Conservation (phyloP, 2,797 vertebrate genomes). For the Gymnothorax javanicus region DNA sequence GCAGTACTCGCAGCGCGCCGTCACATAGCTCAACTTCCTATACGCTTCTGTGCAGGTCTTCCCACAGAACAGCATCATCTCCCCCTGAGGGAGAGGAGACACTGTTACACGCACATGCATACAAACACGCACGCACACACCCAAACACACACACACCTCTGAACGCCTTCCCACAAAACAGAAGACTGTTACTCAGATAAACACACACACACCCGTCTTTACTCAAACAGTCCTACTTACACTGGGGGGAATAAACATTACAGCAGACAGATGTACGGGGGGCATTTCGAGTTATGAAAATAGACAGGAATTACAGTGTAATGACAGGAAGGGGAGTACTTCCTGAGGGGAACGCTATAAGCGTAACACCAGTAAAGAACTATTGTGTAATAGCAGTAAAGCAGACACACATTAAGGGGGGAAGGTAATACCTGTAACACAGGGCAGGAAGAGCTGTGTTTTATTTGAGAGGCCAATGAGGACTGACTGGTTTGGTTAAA, state of each 20-base stretch:
- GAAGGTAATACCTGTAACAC: neutral
- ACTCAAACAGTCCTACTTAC: neutral
- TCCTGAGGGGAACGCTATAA: neutral
- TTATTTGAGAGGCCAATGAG: too few relatives aligned
- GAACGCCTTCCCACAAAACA: too few relatives aligned
- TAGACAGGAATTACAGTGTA: too few relatives aligned
- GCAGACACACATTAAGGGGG: neutral
- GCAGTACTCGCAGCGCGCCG: constrained; percentile 89
- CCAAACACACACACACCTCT: neutral
- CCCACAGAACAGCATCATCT: constrained; percentile 87
- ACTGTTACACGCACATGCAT: neutral
- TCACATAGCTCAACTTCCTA: constrained; percentile 81
- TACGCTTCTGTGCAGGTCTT: constrained; percentile 84
- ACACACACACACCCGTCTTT: too few relatives aligned
- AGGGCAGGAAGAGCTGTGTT: neutral
- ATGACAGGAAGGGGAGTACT: too few relatives aligned
- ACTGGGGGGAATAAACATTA: too few relatives aligned
- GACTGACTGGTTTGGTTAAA: neutral
- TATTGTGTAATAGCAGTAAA: neutral
- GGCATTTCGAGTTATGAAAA: too few relatives aligned
- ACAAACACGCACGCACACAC: neutral
- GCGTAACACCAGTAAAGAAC: neutral
- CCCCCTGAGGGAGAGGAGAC: constrained; percentile 70
- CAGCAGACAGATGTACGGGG: too few relatives aligned
- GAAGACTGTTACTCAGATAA: too few relatives aligned